Evolutionary conservation across 2,113 vertebrate species (phyloP), one percentile per base, ranked within the genome.

Genomic region (Puntigrus tetrazona): DNA sequence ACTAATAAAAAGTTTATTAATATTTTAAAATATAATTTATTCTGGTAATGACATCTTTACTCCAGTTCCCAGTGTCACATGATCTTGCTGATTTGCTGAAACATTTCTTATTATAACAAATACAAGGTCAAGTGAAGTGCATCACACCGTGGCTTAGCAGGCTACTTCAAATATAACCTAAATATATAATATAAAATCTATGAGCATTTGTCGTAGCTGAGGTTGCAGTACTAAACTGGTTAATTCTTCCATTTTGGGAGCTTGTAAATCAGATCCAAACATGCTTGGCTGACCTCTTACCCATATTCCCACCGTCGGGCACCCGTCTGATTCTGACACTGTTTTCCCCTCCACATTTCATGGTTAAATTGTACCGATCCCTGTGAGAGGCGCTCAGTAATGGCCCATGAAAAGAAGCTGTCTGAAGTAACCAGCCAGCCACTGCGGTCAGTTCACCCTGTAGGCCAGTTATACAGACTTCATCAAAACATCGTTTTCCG

Each of bases 341-440:
- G 41, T 69, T 52, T 43, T 67, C 73, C 57, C 43, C 36, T 78
- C 16, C 38, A 7, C 31, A 50, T 86, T 84, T 86, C 78, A 87
- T 34, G 73, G 52, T 80, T 43, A 80, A 76, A 65, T 65, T 86
- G 59, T 84, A 65, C 25, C 22, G 59, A 52, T 86, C 67, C 81
- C 52, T 57, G 43, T 59, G 78, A 67, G 70, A 87, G 57, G 25
- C 6, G 20, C 67, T 27, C 43, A 52, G 38, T 55, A 87, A 72
- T 84, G 69, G 61, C 63, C 57, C 79, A 47, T 89, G 82, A 63
- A 86, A 36, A 34, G 52, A 83, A 76, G 22, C 50, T 47, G 70
- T 65, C 27, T 29, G 69, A 80, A 74, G 34, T 47, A 22, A 63
- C 36, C 75, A 31, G 77, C 86, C 52, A 80, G 65, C 67, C 67